phyloP scores from a whole-genome alignment of 2,888 invertebrate genomes.

The Tineola bisselliella region DNA sequence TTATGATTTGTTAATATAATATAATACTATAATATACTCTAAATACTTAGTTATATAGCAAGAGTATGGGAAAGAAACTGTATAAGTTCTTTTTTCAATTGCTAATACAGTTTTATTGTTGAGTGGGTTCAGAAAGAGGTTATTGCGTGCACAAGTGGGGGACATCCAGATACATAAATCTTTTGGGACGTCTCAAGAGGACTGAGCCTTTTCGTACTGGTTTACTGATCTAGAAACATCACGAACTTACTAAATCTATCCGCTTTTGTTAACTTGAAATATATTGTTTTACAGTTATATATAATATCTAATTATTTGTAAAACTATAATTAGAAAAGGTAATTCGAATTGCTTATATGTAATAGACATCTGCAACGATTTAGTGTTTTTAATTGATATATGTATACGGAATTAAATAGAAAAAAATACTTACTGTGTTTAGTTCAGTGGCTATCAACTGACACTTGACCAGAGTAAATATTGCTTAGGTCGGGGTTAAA shows the following conservation, averaged over 20 bases:
- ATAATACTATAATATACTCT: no score
- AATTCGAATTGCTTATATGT: no score
- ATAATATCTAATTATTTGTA: no score
- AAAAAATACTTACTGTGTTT: neutral
- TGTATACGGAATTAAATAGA: no score
- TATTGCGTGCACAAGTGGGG: constrained; percentile 7
- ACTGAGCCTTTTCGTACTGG: constrained; percentile 3
- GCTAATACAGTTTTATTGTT: neutral
- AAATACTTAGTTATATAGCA: no score
- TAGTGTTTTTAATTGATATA: no score
- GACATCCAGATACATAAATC: constrained; percentile 6
- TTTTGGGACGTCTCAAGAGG: neutral
- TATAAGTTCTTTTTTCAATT: neutral
- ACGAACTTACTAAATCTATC: neutral
- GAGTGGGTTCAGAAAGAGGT: neutral
- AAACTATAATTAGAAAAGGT: no score
- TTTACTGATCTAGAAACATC: constrained; percentile 5
- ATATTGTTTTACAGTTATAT: no score
- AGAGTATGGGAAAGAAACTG: no score
- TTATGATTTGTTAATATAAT: neutral
- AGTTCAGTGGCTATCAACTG: neutral
- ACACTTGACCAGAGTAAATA: neutral
- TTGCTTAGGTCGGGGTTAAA: neutral
- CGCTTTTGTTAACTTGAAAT: neutral
- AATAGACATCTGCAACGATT: no score